A percentile compares a stretch with the other conserved stretches of the same genome.
phyloP scores from a whole-genome alignment of 2,888 invertebrate species.

The Drosophila percnosoma region DNA sequence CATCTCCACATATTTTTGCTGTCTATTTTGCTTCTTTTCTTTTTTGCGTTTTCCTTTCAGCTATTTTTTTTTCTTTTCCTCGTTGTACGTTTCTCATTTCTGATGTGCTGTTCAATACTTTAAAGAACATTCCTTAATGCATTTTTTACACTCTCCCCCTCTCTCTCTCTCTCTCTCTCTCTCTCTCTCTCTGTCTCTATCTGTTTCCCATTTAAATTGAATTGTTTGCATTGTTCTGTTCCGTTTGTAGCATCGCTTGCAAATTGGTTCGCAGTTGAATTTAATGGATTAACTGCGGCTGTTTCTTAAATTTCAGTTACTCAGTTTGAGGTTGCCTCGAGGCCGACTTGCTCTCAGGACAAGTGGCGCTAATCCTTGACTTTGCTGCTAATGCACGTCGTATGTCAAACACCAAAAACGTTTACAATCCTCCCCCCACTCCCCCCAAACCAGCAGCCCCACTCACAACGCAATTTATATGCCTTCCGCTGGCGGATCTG shows the following conservation, averaged over 20 bases:
- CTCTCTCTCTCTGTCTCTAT: background rate
- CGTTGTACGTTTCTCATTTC: background rate
- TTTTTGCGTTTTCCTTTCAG: background rate
- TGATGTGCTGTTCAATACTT: slow-evolving; percentile 31
- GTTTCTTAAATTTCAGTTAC: slow-evolving; percentile 57
- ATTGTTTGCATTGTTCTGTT: slow-evolving; percentile 58
- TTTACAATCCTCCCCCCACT: slow-evolving; percentile 48
- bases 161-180: background rate
- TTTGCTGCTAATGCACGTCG: slow-evolving; percentile 80
- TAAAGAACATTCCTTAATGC: slow-evolving; percentile 41
- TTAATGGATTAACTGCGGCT: slow-evolving; percentile 59
- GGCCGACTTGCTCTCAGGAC: slow-evolving; percentile 65
- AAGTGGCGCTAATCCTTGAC: slow-evolving; percentile 80
- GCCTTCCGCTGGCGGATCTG: slow-evolving; percentile 59
- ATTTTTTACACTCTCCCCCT: background rate
- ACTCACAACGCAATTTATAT: slow-evolving; percentile 69
- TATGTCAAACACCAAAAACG: slow-evolving; percentile 80
- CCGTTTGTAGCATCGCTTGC: slow-evolving; percentile 32
- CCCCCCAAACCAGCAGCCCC: background rate
- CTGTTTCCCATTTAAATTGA: slow-evolving; percentile 60
- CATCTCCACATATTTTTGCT: slow-evolving; percentile 42
- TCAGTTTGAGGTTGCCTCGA: slow-evolving; percentile 6
- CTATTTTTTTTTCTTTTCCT: background rate
- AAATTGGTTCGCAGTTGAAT: slow-evolving; percentile 72
- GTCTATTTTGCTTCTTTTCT: slow-evolving; percentile 24